Evolutionary conservation across 2,888 invertebrate species (phyloP), one percentile per base, ranked within the genome.

Genomic region (Dendrolimus houi): DNA sequence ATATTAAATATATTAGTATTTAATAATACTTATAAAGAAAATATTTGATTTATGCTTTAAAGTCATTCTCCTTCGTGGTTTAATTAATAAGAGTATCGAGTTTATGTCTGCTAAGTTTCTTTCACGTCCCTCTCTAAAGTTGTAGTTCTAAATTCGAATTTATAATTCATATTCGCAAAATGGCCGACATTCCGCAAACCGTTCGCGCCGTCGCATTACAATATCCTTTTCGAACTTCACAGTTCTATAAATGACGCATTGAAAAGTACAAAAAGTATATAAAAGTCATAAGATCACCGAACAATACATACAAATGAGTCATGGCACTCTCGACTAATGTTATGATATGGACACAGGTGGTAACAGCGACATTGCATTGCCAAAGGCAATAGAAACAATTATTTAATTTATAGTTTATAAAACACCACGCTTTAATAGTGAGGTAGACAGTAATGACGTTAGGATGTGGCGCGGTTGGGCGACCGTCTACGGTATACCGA

Each of bases 271-370:
- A 47, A 29, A 47, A 47, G 47, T 47, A 52, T 55, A 17, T 40
- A 53, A 53, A 56, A 47, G 56, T 55, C 56, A 54, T 47, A 56
- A 52, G 56, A 53, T 56, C 42, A 55, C 47, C 57, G 29, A 57
- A 56, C 56, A 58, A 59, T 56, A 54, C 52, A 17, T 54, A 54
- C 52, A 58, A 57, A 56, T 59, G 59, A 56, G 59, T 59, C 59
- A 59, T 52, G 9, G 47, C 47, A 47, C 47, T 47, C 47, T 47
- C 47, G 47, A 47, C 47, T 47, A 47, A 12, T 47, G 47, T 47
- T 12, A 47, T 47, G 47, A 47, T 47, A 12, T 47, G 47, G 47
- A 47, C 47, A 47, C 47, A 47, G 47, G 47, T 47, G 47, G 47
- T 10, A 47, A 12, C 47, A 47, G 47, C 12, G 47, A 47, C 10